phyloP scores from a whole-genome alignment of 2,797 vertebrate genomes.

The Microtus obscurus region DNA sequence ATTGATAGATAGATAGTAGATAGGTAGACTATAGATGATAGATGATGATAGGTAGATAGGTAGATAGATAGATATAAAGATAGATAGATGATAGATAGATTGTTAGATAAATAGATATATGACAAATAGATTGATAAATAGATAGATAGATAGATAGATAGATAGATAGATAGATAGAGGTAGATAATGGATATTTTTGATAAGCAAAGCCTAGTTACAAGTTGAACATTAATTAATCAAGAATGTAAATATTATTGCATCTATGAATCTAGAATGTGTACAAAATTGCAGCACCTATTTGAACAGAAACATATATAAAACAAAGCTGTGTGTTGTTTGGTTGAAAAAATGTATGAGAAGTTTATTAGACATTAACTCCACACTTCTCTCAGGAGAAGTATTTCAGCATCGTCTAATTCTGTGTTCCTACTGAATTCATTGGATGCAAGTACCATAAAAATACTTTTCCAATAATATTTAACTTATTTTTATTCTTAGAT shows the following conservation, averaged over 20 bases:
- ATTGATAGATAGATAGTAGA: not conserved
- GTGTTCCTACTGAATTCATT: not conserved
- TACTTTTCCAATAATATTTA: not conserved
- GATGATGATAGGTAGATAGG: not conserved
- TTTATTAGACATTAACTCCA: not conserved
- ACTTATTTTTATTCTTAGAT: not conserved
- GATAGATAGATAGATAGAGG: no score
- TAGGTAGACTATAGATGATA: not conserved
- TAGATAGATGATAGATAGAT: not conserved
- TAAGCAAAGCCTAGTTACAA: not conserved
- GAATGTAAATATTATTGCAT: no score
- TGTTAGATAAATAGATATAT: no score
- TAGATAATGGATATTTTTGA: not conserved
- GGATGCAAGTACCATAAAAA: not conserved
- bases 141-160: not conserved
- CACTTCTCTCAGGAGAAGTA: not conserved
- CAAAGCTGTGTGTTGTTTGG: not conserved
- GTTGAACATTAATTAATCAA: not conserved
- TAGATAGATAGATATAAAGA: not conserved
- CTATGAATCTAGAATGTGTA: not conserved
- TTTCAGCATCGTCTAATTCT: not conserved
- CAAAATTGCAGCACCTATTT: not conserved
- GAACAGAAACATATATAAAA: not conserved
- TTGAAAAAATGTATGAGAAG: not conserved
- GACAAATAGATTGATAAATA: not conserved